Base-by-base conservation (phyloP, 2,888 invertebrate genomes). In the Melieria picta region DNA sequence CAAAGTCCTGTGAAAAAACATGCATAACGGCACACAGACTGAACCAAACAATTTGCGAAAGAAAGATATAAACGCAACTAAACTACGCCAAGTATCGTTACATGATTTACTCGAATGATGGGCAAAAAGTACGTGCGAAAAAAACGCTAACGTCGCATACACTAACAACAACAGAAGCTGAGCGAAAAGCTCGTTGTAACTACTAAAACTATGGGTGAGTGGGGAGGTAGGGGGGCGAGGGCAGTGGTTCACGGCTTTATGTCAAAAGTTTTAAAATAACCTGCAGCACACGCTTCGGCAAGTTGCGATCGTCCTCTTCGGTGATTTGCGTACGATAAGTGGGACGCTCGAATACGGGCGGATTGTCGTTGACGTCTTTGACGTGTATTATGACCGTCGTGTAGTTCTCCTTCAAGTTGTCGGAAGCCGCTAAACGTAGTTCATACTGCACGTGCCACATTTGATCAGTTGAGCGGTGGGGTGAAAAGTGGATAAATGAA, bases 311-410 rank as follows among this genome's bases (percentile, higher is more conserved):
- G 86, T 97, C 97, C 88, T 97, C 97, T 88, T 97, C 97, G 58
- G 96, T 97, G 88, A 97, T 97, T 89, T 97, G 96, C 66, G 97
- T 96, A 84, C 96, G 92, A 89, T 97, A 97, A 71, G 95, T 96
- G 67, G 97, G 96, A 78, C 96, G 89, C 88, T 96, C 96, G 88
- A 99, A 99, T 80, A 96, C 95, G 4, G 98, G 98, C 60, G 97
- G 95, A 89, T 98, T 98, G 90, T 99, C 98, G 88, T 98, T 98
- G 79, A 98, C 97, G 87, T 99, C 98, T 89, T 96, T 97, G 81
- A 98, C 96, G 88, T 97, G 95, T 84, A 98, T 97, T 84, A 97
- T 96, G 78, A 98, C 97, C 56, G 95, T 97, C 58, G 97, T 97
- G 89, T 95, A 95, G 91, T 97, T 97, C 88, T 98, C 97, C 89